Base-by-base conservation (phyloP, 2,113 vertebrate species). In the Limanda limanda region DNA sequence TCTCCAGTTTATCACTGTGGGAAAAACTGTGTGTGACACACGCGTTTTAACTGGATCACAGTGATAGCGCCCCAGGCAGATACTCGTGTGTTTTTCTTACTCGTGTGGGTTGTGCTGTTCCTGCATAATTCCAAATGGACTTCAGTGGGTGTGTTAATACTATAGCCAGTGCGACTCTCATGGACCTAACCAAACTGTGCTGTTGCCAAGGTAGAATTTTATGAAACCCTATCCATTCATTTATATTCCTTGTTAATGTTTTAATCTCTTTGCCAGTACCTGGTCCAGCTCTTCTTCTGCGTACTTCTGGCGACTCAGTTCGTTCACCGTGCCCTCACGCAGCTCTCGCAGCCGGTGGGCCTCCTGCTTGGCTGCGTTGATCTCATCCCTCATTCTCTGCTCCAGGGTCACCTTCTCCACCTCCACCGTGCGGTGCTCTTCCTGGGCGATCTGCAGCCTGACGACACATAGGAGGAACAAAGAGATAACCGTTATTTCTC, bases 401-500 rank as follows among this genome's bases (percentile, higher is more conserved):
- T 99, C 98, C 92, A 99, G 94, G 76, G 95, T 96, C 13, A 98
- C 97, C 92, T 99, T 99, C 76, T 99, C 97, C 78, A 98, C 97
- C 87, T 99, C 97, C 56, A 99, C 97, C 0, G 97, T 96, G 42
- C 97, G 96, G 56, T 98, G 97, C 81, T 99, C 97, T 85, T 99
- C 98, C 90, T 99, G 98, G 0, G 98, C 98, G 47, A 98, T 99
- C 92, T 98, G 98, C 37, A 99, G 93, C 92, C 98, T 99, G 88
- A 0, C 2, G 62, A 18, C 66, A 61, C 20, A 20, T 9, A 7
- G 6, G 56, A 25, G 71, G 45, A 48, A 48, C 51, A 52, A 2
- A 20, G 35, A 63, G 3, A 71, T 70, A 70, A 31, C 47, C 7
- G 12, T 11, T 40, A 57, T 17, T 56, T 17, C 25, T 56, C 4